phyloP scores from a whole-genome alignment of 2,888 invertebrate genomes.

The Parascotia fuliginaria region DNA sequence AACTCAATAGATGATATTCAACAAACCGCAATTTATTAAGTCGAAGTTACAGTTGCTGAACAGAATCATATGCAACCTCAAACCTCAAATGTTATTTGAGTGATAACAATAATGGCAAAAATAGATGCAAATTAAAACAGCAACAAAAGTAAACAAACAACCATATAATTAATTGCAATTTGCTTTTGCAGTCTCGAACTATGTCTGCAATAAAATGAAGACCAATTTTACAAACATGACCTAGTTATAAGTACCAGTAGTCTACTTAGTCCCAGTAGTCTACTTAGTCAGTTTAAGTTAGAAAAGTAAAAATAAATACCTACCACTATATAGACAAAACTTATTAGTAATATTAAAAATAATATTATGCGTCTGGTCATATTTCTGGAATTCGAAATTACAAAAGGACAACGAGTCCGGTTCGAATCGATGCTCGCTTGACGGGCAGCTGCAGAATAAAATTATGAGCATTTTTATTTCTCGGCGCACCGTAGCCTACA shows the following conservation, averaged over 20 bases:
- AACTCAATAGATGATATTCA: too few species aligned
- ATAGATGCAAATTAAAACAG: too few species aligned
- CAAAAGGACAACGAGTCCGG: slow-evolving; percentile 70
- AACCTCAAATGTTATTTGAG: too few species aligned
- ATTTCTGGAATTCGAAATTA: slow-evolving; percentile 73
- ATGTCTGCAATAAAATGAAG: slow-evolving; percentile 13
- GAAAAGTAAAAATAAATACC: slow-evolving; percentile 49
- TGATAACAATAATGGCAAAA: too few species aligned
- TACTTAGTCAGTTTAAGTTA: slow-evolving; percentile 12
- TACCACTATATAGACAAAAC: too few species aligned
- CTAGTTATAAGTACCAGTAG: slow-evolving; percentile 18
- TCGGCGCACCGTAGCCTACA: slow-evolving; percentile 47
- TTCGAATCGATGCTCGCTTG: slow-evolving; percentile 75
- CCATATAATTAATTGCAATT: not conserved
- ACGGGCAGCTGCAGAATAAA: slow-evolving; percentile 83
- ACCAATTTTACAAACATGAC: slow-evolving; percentile 20
- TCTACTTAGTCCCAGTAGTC: slow-evolving; percentile 11
- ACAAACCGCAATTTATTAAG: too few species aligned
- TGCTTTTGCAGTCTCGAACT: slow-evolving; percentile 14
- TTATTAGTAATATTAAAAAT: slow-evolving; percentile 68
- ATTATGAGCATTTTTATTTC: slow-evolving; percentile 83
- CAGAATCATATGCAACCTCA: too few species aligned
- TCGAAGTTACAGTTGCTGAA: too few species aligned
- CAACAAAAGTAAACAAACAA: not conserved
- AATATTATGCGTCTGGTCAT: slow-evolving; percentile 67